Evolutionary conservation across 2,888 invertebrate genomes (phyloP), one percentile per base, ranked within the genome.

Genomic region (Gordius sp.): DNA sequence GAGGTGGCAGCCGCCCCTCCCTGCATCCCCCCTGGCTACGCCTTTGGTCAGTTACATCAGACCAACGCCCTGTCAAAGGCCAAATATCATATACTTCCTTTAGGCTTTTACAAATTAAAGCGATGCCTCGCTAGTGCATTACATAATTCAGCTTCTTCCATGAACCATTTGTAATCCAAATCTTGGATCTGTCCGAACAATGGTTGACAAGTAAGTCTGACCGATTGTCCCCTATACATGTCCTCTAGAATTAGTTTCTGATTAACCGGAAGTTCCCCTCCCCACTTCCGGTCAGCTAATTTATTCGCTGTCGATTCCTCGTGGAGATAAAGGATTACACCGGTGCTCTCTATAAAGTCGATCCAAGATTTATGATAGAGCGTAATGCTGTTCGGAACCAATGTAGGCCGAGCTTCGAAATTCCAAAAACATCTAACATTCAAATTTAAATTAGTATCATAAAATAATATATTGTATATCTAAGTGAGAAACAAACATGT

Each of bases 371-470:
- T 47, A 23, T 47, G 47, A 20, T 8, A 47, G 4, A 47, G 47
- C 4, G 47, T 47, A n/a, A 47, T 20, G 20, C 47, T 47, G 47
- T 47, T 47, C 20, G 47, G 23, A 13, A 47, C 39, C n/a, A 33
- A 33, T 13, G 39, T 33, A 8, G 8, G 39, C 8, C n/a, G 39
- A 33, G 8, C n/a, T 33, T 47, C 47, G 23, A 47, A 47, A 23
- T 47, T 47, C 47, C 47, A 47, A 47, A 18, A 47, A 47, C 47
- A 47, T 4, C 47, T 47, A n/a, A 18, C 20, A 47, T 47, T 47
- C 8, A 47, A 47, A n/a, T n/a, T n/a, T n/a, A n/a, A n/a, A n/a
- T n/a, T n/a, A n/a, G n/a, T n/a, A n/a, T n/a, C n/a, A n/a, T n/a
- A n/a, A n/a, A n/a, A n/a, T n/a, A n/a, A n/a, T n/a, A n/a, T n/a